A percentile compares a stretch with the other conserved stretches of the same genome.
Evolutionary conservation across 2,797 vertebrate genomes (phyloP).

Genomic region (Ctenochaetus hawaiiensis): DNA sequence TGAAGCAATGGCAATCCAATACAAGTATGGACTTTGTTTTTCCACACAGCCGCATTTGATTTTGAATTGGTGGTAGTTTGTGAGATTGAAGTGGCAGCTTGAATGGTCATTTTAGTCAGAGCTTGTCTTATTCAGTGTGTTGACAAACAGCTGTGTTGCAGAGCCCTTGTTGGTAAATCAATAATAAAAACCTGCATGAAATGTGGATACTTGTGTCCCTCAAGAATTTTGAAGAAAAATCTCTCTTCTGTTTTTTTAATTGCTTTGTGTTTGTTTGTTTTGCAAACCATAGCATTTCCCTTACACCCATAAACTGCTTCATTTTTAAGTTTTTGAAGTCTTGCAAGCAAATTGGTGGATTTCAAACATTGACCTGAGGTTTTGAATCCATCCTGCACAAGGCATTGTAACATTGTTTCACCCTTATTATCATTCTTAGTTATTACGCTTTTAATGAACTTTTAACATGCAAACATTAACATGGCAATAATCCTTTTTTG

Average conservation of each 20-base stretch:
- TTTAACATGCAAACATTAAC: not conserved
- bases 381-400: not conserved
- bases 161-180: not conserved
- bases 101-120: slow-evolving; percentile 4
- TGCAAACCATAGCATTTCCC: slow-evolving; percentile 1
- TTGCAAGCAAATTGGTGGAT: not conserved
- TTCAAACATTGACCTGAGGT: not conserved
- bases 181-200: not conserved
- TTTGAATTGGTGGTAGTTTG: not conserved
- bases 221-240: not conserved
- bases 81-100: not conserved
- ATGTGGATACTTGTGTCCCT: slow-evolving; percentile 1
- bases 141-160: not conserved
- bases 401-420: too few relatives aligned
- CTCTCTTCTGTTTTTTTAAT: not conserved
- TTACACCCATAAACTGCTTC: not conserved
- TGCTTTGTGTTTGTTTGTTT: too few relatives aligned
- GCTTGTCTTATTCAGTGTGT: not conserved
- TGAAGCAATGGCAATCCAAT: not conserved
- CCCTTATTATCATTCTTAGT: not conserved
- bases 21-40: not conserved
- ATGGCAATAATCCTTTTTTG: not conserved
- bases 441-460: not conserved
- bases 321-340: slow-evolving; percentile 1
- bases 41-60: not conserved